Conservation (phyloP, 2,888 invertebrate species). For the Anoplius nigerrimus region DNA sequence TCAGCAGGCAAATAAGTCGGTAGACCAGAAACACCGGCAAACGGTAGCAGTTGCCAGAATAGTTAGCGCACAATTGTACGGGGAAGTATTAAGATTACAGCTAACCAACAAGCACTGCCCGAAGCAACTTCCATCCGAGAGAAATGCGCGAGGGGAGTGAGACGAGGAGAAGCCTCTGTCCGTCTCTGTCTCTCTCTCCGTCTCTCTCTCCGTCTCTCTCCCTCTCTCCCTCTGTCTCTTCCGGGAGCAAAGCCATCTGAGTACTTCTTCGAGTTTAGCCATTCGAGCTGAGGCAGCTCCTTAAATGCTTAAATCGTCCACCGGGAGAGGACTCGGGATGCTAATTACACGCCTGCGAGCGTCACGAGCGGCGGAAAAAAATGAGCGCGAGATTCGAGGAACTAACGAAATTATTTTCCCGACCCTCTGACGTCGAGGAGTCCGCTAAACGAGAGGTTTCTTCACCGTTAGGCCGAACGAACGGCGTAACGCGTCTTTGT, state of each 20-base stretch:
- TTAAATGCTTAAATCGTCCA: constrained; percentile 20
- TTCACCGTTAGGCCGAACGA: neutral
- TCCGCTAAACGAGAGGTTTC: neutral
- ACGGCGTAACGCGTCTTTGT: neutral
- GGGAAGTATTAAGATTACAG: constrained; percentile 28
- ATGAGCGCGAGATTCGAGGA: neutral
- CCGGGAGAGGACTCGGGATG: constrained; percentile 7
- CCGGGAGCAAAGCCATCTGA: constrained; percentile 9
- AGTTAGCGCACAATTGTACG: constrained; percentile 36
- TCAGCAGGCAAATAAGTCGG: constrained; percentile 22
- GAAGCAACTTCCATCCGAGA: neutral
- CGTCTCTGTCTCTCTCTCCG: too few species aligned
- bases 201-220: too few species aligned
- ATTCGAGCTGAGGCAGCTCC: constrained; percentile 6
- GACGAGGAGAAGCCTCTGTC: too few species aligned
- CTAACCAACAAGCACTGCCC: constrained; percentile 5
- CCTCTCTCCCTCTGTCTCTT: too few species aligned
- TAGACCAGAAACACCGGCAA: constrained; percentile 12
- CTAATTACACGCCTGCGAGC: constrained; percentile 16
- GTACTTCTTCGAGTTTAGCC: constrained; percentile 19
- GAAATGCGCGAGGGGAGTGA: neutral
- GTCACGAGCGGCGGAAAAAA: neutral
- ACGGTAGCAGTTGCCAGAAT: constrained; percentile 22
- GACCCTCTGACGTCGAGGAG: neutral
- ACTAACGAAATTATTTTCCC: constrained; percentile 7